Evolutionary conservation across 1,140 invertebrate genomes (phyloP).

Genomic region (Bicyclus anynana): DNA sequence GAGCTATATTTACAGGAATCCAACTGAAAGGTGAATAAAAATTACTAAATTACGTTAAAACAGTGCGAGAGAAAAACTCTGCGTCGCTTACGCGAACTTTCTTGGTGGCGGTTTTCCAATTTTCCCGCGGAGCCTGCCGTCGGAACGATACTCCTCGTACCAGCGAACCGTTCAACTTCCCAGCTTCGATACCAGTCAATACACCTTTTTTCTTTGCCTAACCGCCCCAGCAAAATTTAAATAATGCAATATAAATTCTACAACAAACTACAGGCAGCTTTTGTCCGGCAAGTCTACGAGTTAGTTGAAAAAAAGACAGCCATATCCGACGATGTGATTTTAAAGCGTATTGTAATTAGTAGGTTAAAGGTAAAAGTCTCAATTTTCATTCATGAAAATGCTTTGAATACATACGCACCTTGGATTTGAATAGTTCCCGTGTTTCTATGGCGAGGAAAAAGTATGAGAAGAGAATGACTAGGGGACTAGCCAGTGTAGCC

Average conservation of each 20-base stretch:
- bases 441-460: constrained; percentile 85
- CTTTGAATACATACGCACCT: constrained; percentile 77
- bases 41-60: constrained; percentile 15
- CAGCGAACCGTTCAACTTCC: constrained; percentile 77
- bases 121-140: constrained; percentile 58
- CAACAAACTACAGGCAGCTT: constrained; percentile 21
- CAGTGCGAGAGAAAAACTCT: constrained; percentile 22
- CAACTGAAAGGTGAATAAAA: constrained; percentile 1
- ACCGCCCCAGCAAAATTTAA: constrained; percentile 41
- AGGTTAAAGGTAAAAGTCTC: constrained; percentile 13
- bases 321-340: constrained; percentile 15
- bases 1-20: constrained; percentile 3
- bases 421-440: constrained; percentile 81
- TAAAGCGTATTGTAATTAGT: constrained; percentile 25
- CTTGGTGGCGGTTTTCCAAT: constrained; percentile 81
- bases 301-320: constrained; percentile 22
- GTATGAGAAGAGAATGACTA: constrained; percentile 84
- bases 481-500: constrained; percentile 59
- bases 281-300: constrained; percentile 21
- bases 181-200: constrained; percentile 77
- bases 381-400: constrained; percentile 9
- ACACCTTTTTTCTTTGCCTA: constrained; percentile 78
- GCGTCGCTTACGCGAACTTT: constrained; percentile 81
- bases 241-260: constrained; percentile 17
- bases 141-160: constrained; percentile 75